Percentiles rank a stretch among this genome's conserved stretches.
Conservation (phyloP, 1,140 invertebrate genomes). For the Rhopalosiphum padi region DNA sequence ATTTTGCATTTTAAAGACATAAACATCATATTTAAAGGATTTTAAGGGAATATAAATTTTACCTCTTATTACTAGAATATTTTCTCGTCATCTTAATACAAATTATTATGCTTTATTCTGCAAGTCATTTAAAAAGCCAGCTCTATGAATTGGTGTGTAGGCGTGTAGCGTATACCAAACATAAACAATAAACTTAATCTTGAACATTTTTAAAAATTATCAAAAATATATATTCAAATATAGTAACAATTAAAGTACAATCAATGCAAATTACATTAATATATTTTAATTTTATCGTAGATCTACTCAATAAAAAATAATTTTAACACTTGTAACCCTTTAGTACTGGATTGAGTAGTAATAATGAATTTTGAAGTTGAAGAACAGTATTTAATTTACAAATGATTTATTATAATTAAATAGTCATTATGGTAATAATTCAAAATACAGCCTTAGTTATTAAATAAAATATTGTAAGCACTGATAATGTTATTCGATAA, state of each 20-base stretch:
- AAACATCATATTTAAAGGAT: too few species aligned
- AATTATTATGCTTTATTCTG: background rate
- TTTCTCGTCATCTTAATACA: background rate
- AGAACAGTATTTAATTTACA: background rate
- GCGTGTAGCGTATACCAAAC: background rate
- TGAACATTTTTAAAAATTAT: background rate
- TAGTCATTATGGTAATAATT: background rate
- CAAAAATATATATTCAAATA: background rate
- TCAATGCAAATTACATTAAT: background rate
- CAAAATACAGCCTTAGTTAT: background rate
- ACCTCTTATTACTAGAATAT: background rate
- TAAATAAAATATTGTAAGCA: background rate
- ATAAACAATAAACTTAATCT: background rate
- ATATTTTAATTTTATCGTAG: background rate
- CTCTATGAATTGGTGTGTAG: background rate
- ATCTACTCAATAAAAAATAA: background rate
- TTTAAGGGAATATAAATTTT: too few species aligned
- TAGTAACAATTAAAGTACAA: background rate
- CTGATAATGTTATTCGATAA: background rate
- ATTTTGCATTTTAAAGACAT: too few species aligned
- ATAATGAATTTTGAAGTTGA: background rate
- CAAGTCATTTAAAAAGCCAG: background rate
- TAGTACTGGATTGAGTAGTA: too few species aligned
- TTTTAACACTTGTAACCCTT: background rate
- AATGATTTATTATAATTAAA: background rate